phyloP scores from a whole-genome alignment of 2,113 vertebrate species.

The Cynocephalus volans region DNA sequence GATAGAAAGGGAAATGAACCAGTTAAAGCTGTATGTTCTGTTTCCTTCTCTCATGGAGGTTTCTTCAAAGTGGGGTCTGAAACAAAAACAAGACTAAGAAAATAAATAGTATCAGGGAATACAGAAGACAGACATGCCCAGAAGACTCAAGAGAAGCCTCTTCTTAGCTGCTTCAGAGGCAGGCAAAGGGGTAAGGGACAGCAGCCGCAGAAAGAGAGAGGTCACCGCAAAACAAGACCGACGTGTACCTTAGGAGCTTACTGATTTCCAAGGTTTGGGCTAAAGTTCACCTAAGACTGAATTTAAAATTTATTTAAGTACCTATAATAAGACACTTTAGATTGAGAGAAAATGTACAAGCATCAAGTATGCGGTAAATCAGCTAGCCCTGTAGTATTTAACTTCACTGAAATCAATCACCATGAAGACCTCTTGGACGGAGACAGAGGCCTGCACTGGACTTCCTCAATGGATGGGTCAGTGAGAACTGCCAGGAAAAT shows the following conservation, averaged over 20 bases:
- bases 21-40: background rate
- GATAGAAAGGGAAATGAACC: background rate
- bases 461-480: background rate
- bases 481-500: background rate
- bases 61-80: background rate
- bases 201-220: too few relatives aligned
- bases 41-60: background rate
- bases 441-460: background rate
- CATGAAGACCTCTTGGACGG: background rate
- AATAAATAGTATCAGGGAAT: background rate
- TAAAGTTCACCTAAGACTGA: background rate
- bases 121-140: background rate
- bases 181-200: background rate
- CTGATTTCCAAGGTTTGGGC: background rate
- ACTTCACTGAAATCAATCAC: background rate
- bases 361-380: background rate
- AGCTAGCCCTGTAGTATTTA: background rate
- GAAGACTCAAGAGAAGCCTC: background rate
- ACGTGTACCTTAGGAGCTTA: fast-evolving
- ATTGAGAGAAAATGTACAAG: background rate
- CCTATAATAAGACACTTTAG: background rate
- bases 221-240: background rate
- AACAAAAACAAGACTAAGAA: background rate
- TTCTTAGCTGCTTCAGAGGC: background rate
- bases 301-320: background rate